Evolutionary conservation across 1,140 invertebrate genomes (phyloP).

Genomic region (Pseudachorutes palmiensis): DNA sequence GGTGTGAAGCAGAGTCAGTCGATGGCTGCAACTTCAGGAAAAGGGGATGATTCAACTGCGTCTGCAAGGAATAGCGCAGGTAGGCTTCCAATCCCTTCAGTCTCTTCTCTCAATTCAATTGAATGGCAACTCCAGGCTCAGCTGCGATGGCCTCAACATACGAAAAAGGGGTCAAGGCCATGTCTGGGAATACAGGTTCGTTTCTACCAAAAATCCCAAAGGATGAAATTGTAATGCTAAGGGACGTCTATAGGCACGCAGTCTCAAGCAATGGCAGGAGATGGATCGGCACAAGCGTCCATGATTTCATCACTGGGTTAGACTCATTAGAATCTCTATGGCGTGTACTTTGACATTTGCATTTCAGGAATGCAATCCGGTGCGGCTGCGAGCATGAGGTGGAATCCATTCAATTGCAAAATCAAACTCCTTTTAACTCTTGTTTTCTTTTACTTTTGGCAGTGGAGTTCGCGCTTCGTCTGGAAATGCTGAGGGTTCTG

Average conservation of each 20-base stretch:
- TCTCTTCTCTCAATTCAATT: neutral
- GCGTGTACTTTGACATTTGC: too few species aligned
- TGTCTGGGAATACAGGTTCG: neutral
- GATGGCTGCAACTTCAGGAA: neutral
- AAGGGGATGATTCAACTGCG: neutral
- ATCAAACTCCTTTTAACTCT: too few species aligned
- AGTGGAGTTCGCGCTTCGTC: neutral
- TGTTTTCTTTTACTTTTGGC: neutral
- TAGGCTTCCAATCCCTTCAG: neutral
- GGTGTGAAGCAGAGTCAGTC: neutral
- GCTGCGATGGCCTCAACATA: neutral
- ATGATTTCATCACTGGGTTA: neutral
- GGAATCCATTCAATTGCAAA: too few species aligned
- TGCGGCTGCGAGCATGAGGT: too few species aligned
- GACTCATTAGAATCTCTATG: too few species aligned
- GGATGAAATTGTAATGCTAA: neutral
- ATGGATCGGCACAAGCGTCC: neutral
- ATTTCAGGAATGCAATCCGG: too few species aligned
- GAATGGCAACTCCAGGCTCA: neutral
- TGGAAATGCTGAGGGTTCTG: neutral
- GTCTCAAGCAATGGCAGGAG: neutral
- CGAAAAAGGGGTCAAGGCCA: neutral
- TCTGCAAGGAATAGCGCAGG: slow-evolving; percentile 2
- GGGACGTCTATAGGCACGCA: neutral
- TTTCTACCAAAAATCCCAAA: neutral